A percentile compares a stretch with the other conserved stretches of the same genome.
phyloP scores from a whole-genome alignment of 2,797 vertebrate species.

The Periparus ater region DNA sequence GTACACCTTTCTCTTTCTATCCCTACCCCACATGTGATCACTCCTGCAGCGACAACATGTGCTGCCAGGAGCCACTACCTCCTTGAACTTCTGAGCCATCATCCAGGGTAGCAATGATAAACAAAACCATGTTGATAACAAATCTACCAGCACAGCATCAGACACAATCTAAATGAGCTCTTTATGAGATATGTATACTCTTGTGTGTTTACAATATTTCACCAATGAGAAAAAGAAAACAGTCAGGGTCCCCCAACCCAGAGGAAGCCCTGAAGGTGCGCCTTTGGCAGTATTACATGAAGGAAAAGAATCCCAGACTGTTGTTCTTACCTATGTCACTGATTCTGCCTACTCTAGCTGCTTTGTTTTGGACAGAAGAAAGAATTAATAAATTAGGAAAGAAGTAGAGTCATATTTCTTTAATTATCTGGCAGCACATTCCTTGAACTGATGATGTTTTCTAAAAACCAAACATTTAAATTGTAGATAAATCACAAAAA shows the following conservation, averaged over 20 bases:
- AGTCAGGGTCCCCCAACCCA: background rate
- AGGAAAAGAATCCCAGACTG: background rate
- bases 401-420: background rate
- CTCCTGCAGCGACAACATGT: background rate
- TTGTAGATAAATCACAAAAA: background rate
- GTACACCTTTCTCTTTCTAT: background rate
- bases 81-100: background rate
- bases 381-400: background rate
- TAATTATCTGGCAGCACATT: background rate
- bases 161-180: background rate
- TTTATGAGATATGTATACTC: background rate
- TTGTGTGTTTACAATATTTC: background rate
- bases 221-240: background rate
- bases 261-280: background rate
- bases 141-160: background rate
- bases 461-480: background rate
- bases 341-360: background rate
- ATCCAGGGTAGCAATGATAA: background rate
- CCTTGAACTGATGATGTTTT: background rate
- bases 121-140: background rate
- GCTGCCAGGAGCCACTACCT: background rate
- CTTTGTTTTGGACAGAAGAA: background rate
- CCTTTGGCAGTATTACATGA: background rate
- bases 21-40: background rate
- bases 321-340: background rate